Conservation (phyloP, 2,888 invertebrate genomes). For the Lepas anatifera region DNA sequence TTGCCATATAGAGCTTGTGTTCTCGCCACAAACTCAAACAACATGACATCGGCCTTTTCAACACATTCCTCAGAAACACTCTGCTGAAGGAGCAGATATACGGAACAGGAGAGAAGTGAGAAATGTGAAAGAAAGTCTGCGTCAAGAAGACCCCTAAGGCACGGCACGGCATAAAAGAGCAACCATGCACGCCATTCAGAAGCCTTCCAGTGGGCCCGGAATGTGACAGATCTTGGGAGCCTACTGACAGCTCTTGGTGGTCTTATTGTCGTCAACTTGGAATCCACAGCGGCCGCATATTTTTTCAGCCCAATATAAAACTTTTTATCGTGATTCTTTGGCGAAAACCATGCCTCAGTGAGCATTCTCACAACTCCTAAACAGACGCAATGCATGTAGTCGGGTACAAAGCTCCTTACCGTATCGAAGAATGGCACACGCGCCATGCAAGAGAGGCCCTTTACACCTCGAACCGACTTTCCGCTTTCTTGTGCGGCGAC, state of each 20-base stretch:
- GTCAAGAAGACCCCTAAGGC: background rate
- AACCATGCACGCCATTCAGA: background rate
- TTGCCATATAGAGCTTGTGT: background rate
- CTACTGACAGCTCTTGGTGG: background rate
- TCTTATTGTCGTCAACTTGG: background rate
- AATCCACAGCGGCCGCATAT: too few relatives aligned
- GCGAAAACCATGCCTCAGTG: too few relatives aligned
- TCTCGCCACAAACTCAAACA: background rate
- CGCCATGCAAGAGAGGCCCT: too few relatives aligned
- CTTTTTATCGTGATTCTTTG: too few relatives aligned
- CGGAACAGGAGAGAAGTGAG: background rate
- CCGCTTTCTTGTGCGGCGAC: too few relatives aligned
- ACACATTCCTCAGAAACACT: background rate
- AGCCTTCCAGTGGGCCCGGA: background rate
- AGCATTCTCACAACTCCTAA: too few relatives aligned
- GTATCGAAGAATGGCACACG: too few relatives aligned
- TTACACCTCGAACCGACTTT: too few relatives aligned
- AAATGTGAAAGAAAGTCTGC: background rate
- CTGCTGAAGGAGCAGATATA: background rate
- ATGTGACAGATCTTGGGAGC: background rate
- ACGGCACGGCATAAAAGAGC: background rate
- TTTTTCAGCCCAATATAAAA: too few relatives aligned
- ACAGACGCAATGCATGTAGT: too few relatives aligned
- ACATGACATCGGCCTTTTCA: background rate
- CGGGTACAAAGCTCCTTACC: too few relatives aligned